Evolutionary conservation across 2,797 vertebrate species (phyloP).

Genomic region (Enteromius radiatus): DNA sequence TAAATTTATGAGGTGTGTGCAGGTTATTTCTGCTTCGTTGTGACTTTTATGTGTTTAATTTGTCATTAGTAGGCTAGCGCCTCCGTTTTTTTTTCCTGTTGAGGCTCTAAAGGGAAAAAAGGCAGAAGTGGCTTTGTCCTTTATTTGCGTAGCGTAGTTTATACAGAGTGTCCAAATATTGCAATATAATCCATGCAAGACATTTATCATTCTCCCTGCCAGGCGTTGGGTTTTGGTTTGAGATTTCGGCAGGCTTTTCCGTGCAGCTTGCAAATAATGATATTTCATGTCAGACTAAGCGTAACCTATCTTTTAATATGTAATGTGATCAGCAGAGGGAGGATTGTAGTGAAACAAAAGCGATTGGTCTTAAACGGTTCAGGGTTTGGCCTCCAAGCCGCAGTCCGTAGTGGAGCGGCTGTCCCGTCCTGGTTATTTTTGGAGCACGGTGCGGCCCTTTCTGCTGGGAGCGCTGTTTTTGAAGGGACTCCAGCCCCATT

Average conservation of each 20-base stretch:
- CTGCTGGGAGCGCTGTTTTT: conserved; percentile 83
- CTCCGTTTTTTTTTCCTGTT: conserved; percentile 60
- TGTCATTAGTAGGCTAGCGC: conserved; percentile 64
- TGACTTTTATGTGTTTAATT: conserved; percentile 65
- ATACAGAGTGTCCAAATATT: conserved; percentile 29
- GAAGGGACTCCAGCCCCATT: conserved; percentile 91
- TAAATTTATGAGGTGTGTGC: conserved; percentile 75
- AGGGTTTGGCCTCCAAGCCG: conserved; percentile 60
- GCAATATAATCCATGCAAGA: conserved; percentile 35
- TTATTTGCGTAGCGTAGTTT: conserved; percentile 36
- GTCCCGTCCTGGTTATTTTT: conserved; percentile 82
- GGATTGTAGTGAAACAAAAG: conserved; percentile 52
- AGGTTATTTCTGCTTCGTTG: conserved; percentile 66
- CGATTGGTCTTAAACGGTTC: conserved; percentile 65
- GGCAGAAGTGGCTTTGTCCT: conserved; percentile 18
- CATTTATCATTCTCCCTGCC: conserved; percentile 27
- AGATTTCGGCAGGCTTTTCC: conserved; percentile 23
- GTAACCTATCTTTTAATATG: conserved; percentile 52
- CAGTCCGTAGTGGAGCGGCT: conserved; percentile 48
- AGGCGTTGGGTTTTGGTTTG: conserved; percentile 13
- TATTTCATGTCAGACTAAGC: conserved; percentile 47
- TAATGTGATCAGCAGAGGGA: conserved; percentile 41
- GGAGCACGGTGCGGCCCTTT: conserved; percentile 77
- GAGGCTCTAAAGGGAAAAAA: conserved; percentile 20
- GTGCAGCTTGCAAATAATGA: conserved; percentile 31